phyloP scores from a whole-genome alignment of 2,797 vertebrate genomes.

The Pelobates cultripes region DNA sequence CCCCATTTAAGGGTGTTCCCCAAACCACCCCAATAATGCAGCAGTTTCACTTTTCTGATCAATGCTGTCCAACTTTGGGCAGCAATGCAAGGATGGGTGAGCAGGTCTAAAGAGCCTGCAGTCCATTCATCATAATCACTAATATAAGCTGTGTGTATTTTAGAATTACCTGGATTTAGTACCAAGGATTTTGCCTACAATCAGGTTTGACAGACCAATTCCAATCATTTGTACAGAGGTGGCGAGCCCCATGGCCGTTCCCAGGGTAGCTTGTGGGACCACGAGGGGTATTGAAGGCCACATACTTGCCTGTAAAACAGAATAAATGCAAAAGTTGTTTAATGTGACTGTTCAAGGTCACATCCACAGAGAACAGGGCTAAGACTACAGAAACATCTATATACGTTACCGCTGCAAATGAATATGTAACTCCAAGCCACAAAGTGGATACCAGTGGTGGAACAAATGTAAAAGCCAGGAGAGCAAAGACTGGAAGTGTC shows the following conservation, averaged over 20 bases:
- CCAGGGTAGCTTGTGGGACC: slow-evolving; percentile 79
- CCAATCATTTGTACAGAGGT: slow-evolving; percentile 83
- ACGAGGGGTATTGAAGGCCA: slow-evolving; percentile 84
- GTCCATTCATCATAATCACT: too few species aligned
- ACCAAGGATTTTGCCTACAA: slow-evolving; percentile 80
- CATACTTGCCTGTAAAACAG: slow-evolving; percentile 75
- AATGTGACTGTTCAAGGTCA: background rate
- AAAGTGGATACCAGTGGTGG: slow-evolving; percentile 77
- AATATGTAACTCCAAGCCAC: slow-evolving; percentile 82
- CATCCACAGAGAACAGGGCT: background rate
- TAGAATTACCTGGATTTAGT: slow-evolving; percentile 73
- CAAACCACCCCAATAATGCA: too few species aligned
- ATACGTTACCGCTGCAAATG: slow-evolving; percentile 79
- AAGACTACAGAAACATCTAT: background rate
- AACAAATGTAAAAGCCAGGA: slow-evolving; percentile 81
- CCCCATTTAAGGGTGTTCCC: too few species aligned
- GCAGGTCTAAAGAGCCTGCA: too few species aligned
- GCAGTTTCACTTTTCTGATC: too few species aligned
- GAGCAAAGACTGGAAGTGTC: slow-evolving; percentile 78
- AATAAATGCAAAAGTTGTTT: background rate
- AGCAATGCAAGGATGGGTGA: too few species aligned
- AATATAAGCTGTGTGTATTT: background rate
- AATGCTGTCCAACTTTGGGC: too few species aligned
- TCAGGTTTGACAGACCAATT: slow-evolving; percentile 79
- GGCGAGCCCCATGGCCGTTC: slow-evolving; percentile 82